Evolutionary conservation across 2,113 vertebrate genomes (phyloP).

Genomic region (Elephas maximus): DNA sequence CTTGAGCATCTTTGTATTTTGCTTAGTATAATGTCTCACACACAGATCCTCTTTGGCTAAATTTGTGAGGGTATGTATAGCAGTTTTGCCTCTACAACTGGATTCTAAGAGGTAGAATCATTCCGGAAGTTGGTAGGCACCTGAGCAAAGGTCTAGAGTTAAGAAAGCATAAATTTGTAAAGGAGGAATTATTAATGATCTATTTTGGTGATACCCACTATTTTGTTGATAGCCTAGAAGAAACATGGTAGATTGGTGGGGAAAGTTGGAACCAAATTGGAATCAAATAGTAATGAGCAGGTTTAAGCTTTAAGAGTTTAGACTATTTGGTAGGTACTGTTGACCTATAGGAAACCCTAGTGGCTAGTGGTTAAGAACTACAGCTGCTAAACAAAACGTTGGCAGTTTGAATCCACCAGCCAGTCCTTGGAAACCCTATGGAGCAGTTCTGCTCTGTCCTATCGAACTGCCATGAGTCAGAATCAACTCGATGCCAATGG

Average conservation of each 20-base stretch:
- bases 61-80: slow-evolving; percentile 6
- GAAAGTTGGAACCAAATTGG: not conserved
- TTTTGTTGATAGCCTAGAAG: not conserved
- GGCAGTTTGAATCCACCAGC: too few species aligned
- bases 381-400: too few species aligned
- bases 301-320: not conserved
- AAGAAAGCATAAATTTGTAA: not conserved
- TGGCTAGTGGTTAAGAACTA: too few species aligned
- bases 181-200: not conserved
- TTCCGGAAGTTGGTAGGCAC: not conserved
- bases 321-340: not conserved
- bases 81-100: not conserved
- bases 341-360: not conserved
- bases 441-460: too few species aligned
- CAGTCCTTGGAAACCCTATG: too few species aligned
- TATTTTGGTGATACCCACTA: not conserved
- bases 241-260: not conserved
- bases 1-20: not conserved
- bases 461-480: too few species aligned
- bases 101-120: not conserved
- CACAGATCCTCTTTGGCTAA: not conserved
- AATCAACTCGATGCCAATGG: not conserved
- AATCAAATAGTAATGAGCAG: not conserved
- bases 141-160: not conserved
- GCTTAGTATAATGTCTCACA: not conserved